Conservation (phyloP, 64 coral and sea anemone genomes). For the Anthopleura sola region DNA sequence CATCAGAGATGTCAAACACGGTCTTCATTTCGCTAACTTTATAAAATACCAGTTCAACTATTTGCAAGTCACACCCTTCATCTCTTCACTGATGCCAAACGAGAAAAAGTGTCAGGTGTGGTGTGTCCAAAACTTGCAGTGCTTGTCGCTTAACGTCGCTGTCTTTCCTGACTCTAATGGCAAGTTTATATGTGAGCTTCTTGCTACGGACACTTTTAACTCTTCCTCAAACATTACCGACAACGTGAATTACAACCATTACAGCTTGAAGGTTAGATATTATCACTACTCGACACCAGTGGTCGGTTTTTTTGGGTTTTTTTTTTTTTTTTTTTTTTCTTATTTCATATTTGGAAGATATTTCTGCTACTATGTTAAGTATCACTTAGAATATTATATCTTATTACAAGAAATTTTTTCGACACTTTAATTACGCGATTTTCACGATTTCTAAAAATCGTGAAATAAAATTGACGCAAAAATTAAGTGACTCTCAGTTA, state of each 20-base stretch:
- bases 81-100: background rate
- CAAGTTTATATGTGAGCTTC: background rate
- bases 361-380: too few species aligned
- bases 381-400: too few species aligned
- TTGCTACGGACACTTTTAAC: background rate
- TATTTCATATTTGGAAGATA: too few species aligned
- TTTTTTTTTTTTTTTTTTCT: too few species aligned
- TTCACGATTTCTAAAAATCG: too few species aligned
- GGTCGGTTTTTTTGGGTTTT: too few species aligned
- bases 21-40: background rate
- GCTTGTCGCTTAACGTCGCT: slow-evolving; percentile 17
- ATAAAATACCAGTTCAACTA: background rate
- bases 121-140: background rate
- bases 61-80: background rate
- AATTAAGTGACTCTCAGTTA: too few species aligned
- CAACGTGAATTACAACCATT: background rate
- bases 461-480: too few species aligned
- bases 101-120: background rate
- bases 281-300: too few species aligned
- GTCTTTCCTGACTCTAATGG: background rate
- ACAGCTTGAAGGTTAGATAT: slow-evolving; percentile 1
- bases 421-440: too few species aligned
- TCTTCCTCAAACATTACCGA: background rate
- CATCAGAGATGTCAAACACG: background rate
- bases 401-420: too few species aligned